phyloP scores from a whole-genome alignment of 2,113 vertebrate species.

The Nannospalax galili region DNA sequence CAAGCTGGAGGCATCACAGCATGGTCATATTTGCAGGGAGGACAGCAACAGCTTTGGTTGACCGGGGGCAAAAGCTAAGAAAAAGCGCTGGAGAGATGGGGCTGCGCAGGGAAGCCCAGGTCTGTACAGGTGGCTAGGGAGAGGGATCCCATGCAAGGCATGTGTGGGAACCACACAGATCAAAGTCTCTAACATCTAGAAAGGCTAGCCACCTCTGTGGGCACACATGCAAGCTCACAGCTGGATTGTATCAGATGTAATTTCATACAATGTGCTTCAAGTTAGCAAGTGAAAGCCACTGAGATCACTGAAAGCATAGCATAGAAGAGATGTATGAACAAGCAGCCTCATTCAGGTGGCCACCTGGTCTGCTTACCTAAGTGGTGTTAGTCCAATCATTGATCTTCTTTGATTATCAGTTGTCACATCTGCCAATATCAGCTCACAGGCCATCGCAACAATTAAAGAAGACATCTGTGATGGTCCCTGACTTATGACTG shows the following conservation, averaged over 20 bases:
- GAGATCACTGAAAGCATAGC: neutral
- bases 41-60: neutral
- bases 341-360: too few species aligned
- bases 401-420: neutral
- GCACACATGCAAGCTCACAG: neutral
- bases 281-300: neutral
- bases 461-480: neutral
- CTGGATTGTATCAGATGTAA: neutral
- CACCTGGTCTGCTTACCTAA: neutral
- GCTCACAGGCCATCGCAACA: too few species aligned
- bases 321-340: neutral
- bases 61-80: neutral
- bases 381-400: neutral
- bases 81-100: too few species aligned
- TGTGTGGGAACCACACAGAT: neutral
- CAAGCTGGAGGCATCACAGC: neutral
- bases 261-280: neutral
- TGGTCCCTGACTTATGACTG: neutral
- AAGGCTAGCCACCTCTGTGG: fast-evolving
- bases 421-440: neutral
- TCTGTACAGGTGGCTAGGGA: too few species aligned
- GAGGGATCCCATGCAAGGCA: neutral
- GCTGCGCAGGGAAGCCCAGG: neutral
- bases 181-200: neutral
- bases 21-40: neutral